Evolutionary conservation across 2,797 vertebrate genomes (phyloP).

Genomic region (Pangasius krempfi): DNA sequence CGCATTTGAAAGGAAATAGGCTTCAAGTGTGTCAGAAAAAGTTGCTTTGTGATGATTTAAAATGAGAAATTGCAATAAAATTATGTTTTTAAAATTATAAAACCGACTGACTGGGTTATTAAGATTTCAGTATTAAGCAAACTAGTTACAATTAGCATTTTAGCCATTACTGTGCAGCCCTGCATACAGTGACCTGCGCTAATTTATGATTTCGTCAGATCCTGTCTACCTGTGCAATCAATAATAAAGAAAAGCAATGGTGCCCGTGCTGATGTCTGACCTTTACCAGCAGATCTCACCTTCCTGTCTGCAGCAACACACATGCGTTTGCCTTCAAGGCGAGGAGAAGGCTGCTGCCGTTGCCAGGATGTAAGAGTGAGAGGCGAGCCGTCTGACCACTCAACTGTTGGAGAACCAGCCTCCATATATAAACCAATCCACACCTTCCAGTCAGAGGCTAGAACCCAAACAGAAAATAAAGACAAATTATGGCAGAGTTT

Average conservation of each 20-base stretch:
- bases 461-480: neutral
- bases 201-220: neutral
- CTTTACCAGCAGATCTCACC: conserved; percentile 68
- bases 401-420: conserved; percentile 70
- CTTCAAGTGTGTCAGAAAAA: neutral
- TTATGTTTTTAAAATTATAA: neutral
- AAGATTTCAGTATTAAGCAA: neutral
- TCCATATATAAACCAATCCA: conserved; percentile 89
- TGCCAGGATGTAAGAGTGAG: conserved; percentile 87
- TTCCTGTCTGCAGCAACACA: conserved; percentile 80
- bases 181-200: neutral
- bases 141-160: neutral
- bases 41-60: neutral
- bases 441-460: conserved; percentile 57
- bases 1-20: neutral
- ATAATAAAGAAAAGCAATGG: neutral
- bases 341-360: conserved; percentile 79
- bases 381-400: conserved; percentile 84
- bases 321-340: conserved; percentile 67
- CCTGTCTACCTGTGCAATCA: neutral
- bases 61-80: neutral
- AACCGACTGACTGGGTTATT: neutral
- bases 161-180: neutral
- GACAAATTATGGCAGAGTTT: neutral
- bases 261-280: neutral